phyloP scores from a whole-genome alignment of 2,797 vertebrate species.

The Moxostoma hubbsi region DNA sequence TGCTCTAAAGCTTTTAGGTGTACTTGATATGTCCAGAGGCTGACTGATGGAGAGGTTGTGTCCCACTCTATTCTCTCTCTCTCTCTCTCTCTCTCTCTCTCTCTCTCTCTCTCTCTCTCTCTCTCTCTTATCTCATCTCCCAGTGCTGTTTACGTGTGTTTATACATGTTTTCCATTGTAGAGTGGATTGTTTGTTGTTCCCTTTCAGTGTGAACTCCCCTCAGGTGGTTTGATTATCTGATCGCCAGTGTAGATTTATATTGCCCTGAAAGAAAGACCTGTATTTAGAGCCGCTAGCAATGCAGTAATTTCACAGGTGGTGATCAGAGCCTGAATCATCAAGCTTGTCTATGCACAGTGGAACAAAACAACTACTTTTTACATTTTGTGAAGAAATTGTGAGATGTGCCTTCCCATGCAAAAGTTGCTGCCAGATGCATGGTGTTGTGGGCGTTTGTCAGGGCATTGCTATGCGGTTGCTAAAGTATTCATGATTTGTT shows the following conservation, averaged over 20 bases:
- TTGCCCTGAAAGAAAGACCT: neutral
- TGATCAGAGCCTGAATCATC: constrained; percentile 28
- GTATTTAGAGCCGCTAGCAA: neutral
- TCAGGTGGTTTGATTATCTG: constrained; percentile 26
- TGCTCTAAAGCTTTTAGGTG: neutral
- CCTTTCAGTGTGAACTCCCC: neutral
- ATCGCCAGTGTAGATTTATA: neutral
- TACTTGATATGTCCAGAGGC: neutral
- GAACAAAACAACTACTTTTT: constrained; percentile 2
- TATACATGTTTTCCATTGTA: constrained; percentile 29
- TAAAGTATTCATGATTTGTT: too few relatives aligned
- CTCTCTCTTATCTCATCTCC: neutral
- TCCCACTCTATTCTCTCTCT: too few relatives aligned
- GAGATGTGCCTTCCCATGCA: too few relatives aligned
- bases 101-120: neutral
- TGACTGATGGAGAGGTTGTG: neutral
- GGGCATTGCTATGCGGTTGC: too few relatives aligned
- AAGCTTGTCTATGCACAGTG: constrained; percentile 1
- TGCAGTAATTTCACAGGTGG: constrained; percentile 34
- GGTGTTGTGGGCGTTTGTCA: too few relatives aligned
- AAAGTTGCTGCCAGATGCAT: too few relatives aligned
- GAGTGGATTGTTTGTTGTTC: constrained; percentile 30
- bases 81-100: neutral
- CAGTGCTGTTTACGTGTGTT: neutral
- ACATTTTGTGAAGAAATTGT: too few relatives aligned